These are phyloP conservation scores for Bactericera cockerelli DNA, from an alignment of 1,140 invertebrate genomes.

Conservation along the genomic window DNA sequence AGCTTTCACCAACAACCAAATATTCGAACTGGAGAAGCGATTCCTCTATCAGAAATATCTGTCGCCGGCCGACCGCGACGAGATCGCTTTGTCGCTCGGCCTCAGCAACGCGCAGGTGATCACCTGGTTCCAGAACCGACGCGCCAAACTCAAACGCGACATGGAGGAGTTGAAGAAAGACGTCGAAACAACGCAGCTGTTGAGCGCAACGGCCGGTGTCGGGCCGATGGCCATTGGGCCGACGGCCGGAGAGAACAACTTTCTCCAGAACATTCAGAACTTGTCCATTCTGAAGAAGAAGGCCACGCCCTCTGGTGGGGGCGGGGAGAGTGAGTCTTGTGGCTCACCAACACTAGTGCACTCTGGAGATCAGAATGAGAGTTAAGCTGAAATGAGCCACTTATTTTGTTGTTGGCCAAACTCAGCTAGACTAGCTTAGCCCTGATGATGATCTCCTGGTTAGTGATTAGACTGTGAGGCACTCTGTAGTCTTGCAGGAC, in stretches of 20 bases:
- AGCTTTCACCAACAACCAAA: conserved; percentile 96
- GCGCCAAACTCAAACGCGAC: conserved; percentile 92
- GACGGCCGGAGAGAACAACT: conserved; percentile 46
- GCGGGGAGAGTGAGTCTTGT: too few relatives aligned
- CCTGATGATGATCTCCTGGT: too few relatives aligned
- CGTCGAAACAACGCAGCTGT: conserved; percentile 75
- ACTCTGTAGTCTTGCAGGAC: too few relatives aligned
- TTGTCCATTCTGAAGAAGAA: conserved; percentile 77
- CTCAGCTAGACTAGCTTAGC: too few relatives aligned
- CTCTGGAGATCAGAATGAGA: too few relatives aligned
- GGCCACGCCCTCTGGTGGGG: conserved; percentile 34
- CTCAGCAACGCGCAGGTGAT: conserved; percentile 93
- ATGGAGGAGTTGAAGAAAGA: conserved; percentile 98
- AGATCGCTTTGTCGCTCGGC: conserved; percentile 81
- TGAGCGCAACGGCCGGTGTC: conserved; percentile 25
- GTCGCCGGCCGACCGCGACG: conserved; percentile 88
- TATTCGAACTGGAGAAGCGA: conserved; percentile 91
- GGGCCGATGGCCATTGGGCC: too few relatives aligned
- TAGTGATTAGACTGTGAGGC: too few relatives aligned
- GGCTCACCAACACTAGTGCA: too few relatives aligned
- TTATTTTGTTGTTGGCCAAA: too few relatives aligned
- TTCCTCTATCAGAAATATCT: conserved; percentile 97
- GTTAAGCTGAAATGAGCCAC: too few relatives aligned
- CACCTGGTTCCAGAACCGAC: conserved; percentile 96
- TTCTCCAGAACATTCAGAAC: conserved; percentile 80